phyloP scores from a whole-genome alignment of 2,888 invertebrate species.

The Villa cingulata region DNA sequence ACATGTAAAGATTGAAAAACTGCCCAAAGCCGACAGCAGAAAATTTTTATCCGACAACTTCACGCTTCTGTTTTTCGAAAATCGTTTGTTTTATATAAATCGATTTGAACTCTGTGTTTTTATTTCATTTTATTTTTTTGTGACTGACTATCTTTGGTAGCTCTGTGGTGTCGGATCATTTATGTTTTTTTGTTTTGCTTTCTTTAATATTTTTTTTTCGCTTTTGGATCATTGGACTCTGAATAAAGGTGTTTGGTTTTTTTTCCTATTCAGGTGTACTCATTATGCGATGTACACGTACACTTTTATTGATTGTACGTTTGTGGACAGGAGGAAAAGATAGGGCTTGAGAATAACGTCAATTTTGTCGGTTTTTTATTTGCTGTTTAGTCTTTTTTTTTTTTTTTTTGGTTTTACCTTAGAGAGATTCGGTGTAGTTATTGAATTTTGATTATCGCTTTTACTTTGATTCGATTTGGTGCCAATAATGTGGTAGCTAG shows the following conservation, averaged over 20 bases:
- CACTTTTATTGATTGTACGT: too few species aligned
- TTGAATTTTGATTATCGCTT: not conserved
- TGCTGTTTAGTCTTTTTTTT: too few species aligned
- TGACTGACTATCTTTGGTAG: not conserved
- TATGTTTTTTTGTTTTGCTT: not conserved
- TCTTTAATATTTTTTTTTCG: not conserved
- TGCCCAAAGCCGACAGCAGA: not conserved
- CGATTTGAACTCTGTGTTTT: too few species aligned
- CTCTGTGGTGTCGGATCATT: not conserved
- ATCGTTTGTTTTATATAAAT: too few species aligned
- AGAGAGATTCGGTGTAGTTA: not conserved
- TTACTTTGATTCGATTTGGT: conserved; percentile 6
- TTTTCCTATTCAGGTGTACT: not conserved
- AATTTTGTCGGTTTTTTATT: too few species aligned
- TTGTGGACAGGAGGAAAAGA: not conserved
- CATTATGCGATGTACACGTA: too few species aligned
- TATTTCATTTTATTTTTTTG: too few species aligned
- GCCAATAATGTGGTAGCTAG: not conserved
- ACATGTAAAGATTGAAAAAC: not conserved
- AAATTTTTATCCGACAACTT: conserved; percentile 8
- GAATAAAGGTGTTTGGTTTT: too few species aligned
- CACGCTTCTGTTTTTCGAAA: conserved; percentile 7
- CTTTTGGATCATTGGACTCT: not conserved
- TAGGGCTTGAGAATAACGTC: not conserved
- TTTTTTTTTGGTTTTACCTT: not conserved